Base-by-base conservation (phyloP, 2,888 invertebrate genomes). In the Caenorhabditis japonica region DNA sequence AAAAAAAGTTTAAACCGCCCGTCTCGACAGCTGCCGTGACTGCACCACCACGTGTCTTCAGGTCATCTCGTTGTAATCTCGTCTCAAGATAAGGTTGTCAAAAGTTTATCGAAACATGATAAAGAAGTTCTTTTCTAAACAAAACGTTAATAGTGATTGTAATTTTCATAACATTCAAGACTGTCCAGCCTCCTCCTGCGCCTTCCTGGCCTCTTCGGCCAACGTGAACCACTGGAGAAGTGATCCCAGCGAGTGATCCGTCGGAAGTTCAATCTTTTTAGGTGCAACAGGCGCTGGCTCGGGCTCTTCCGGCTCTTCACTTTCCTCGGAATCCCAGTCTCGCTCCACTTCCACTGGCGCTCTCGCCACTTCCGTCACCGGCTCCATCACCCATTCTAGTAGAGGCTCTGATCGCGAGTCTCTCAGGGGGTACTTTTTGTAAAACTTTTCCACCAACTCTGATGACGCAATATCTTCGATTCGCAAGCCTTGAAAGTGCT, bases 301-400 rank as follows among this genome's bases (percentile, higher is more conserved):
- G 2, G 44, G 25, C 44, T 44, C 44, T 44, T 44, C 13, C 13
- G 12, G 25, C 44, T 8, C 23, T 23, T 21, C 23, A 21, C 4
- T 23, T 8, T 23, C 27, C 17, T 34, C 27, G 21, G 5, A 13
- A 44, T 12, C 12, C 47, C 1, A 33, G 34, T 34, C 41, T 43
- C 25, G 10, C 30, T 30, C 30, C 7, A 7, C 30, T 5, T 30
- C 7, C 30, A 30, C 30, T 10, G 41, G 36, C 5, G 17, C 12
- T 15, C 5, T 21, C 13, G 19, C 15, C 7, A 56, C 49, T 46
- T 66, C 66, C 10, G 27, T 51, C n/a, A 66, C 51, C 1, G 66
- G 66, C 23, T 66, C 66, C 66, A 66, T 66, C n/a, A 66, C 56
- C 66, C 66, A 66, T 36, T 66, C 66, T 43, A 56, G 66, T 10